Base-by-base conservation (phyloP, 2,888 invertebrate genomes). In the Nemotelus nigrinus region DNA sequence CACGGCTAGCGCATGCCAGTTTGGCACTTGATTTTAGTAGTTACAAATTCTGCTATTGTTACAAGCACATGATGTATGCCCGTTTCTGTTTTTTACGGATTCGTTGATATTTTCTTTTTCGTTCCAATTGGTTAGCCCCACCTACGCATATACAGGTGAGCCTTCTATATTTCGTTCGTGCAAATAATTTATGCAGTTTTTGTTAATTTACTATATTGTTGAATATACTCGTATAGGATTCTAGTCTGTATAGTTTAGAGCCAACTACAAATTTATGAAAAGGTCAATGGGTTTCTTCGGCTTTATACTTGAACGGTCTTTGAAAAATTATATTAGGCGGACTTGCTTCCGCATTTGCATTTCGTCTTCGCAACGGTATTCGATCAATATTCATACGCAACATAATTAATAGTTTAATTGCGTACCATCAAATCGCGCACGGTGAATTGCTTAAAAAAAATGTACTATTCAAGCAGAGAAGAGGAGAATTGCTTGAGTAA, bases 171-270 rank as follows among this genome's bases (percentile, higher is more conserved):
- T 77, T 70, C 77, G 74, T 79, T 77, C 79, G 79, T 79, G 79
- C 79, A 50, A 76, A 76, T 79, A 79, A 79, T 79, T 74, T 79
- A 79, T 77, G 75, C 79, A 67, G 58, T 63, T 65, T 55, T 77
- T 77, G 67, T 79, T 77, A 79, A 79, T 77, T 79, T 79, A 64
- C 79, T 79, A 68, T 75, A 74, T 79, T 75, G 60, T 47, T 39
- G 39, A 70, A 70, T 41, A 70, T 70, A 70, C 55, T 53, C 53
- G 39, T 53, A 55, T 70, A 55, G 55, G 55, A n/a, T 70, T 70
- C 48, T 25, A 70, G 41, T 39, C 10, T 47, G 55, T 50, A 55
- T 7, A 70, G 70, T 70, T 55, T 25, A 47, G 50, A 68, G 10
- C 8, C 1, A 47, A 70, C 39, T 63, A 63, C 25, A 43, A 53